Conservation (phyloP, 2,888 invertebrate species). For the Polyploca ridens region DNA sequence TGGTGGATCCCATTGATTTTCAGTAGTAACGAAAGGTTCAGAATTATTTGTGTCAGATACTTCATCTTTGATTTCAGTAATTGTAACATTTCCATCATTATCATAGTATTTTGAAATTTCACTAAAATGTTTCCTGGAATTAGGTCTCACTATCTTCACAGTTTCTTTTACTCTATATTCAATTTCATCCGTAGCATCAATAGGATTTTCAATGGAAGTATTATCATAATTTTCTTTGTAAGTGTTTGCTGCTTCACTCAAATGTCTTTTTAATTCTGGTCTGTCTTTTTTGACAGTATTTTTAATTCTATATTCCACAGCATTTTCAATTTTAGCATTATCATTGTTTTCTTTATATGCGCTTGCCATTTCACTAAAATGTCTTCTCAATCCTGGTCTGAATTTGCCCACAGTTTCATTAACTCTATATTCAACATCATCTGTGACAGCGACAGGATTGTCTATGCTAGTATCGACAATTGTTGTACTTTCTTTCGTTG, state of each 20-base stretch:
- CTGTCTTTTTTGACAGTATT: background rate
- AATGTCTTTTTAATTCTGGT: background rate
- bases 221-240: background rate
- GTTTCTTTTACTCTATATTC: conserved; percentile 3
- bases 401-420: background rate
- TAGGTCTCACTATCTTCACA: background rate
- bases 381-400: background rate
- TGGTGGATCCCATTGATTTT: conserved; percentile 11
- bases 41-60: background rate
- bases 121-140: conserved; percentile 3
- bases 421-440: background rate
- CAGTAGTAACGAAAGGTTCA: conserved; percentile 14
- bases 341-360: background rate
- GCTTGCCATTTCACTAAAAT: background rate
- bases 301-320: background rate
- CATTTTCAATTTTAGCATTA: too few species aligned
- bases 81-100: background rate
- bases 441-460: background rate
- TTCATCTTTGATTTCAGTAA: conserved; percentile 15
- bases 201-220: background rate
- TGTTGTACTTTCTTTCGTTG: background rate
- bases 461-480: background rate
- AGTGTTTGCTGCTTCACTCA: background rate
- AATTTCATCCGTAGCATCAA: background rate
- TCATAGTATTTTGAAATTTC: background rate